Base-by-base conservation (phyloP, 2,888 invertebrate genomes). In the Aspidiotus rigidus region DNA sequence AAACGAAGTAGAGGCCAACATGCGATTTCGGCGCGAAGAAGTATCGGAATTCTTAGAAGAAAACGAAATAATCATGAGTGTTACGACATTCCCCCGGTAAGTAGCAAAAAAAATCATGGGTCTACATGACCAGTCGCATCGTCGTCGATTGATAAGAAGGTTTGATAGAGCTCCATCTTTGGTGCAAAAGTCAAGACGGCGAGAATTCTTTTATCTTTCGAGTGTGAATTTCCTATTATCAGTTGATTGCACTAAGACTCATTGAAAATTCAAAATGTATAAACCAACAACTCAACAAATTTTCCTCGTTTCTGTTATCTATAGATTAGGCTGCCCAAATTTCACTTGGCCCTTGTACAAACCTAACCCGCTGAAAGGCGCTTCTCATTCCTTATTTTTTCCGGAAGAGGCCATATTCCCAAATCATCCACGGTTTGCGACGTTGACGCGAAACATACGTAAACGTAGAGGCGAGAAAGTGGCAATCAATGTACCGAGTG, bases 1-100 rank as follows among this genome's bases (percentile, higher is more conserved):
- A 79, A 99, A 98, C 79, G 87, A 95, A 71, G 98, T 99, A 7
- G 99, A 99, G 79, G 92, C 94, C 7, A 99, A 98, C 79, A 99
- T 99, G 99, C 86, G 84, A 74, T 85, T 88, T 75, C 83, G 94
- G 63, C 83, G 96, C 73, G 87, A 92, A 73, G 95, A 96, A 80
- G 89, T 86, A 1, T 85, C 87, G 71, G 84, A 86, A 74, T 80
- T 90, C 70, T 80, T 98, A 67, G 81, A 83, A 72, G 82, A 84
- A 63, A 90, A 90, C 73, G 95, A 96, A 81, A 85, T 86, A 73
- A 82, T 95, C 70, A 86, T 98, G 83, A 91, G 93, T 70, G 82
- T 99, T 72, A 96, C 96, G 5, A 90, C 88, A 80, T 99, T 93
- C 79, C 97, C 93, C 71, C 89, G 94, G 91, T 90, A 79, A 76